Evolutionary conservation across 2,888 invertebrate genomes (phyloP).

Genomic region (Melanotus villosus): DNA sequence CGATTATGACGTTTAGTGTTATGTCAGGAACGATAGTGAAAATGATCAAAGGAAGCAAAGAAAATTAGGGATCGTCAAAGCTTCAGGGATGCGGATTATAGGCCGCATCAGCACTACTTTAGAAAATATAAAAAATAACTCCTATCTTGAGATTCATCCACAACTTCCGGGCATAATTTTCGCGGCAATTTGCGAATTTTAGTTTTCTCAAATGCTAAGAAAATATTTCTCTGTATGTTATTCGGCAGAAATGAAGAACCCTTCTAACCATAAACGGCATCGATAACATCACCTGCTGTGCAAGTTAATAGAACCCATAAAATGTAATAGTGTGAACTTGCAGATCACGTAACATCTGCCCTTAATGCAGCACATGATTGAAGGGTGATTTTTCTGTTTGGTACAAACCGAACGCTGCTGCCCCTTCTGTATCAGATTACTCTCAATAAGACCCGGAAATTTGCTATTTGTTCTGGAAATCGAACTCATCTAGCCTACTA

Average conservation of each 20-base stretch:
- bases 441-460: constrained; percentile 8
- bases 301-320: constrained; percentile 34
- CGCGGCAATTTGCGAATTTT: too few relatives aligned
- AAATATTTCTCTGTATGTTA: too few relatives aligned
- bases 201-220: too few relatives aligned
- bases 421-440: constrained; percentile 30
- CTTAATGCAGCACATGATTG: constrained; percentile 27
- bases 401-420: neutral
- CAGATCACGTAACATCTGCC: constrained; percentile 40
- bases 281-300: constrained; percentile 32
- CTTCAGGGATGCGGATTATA: constrained; percentile 24
- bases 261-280: neutral
- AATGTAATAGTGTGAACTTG: constrained; percentile 32
- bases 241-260: neutral
- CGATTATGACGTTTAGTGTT: constrained; percentile 53
- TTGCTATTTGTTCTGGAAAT: constrained; percentile 27
- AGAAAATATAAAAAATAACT: constrained; percentile 24
- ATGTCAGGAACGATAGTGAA: constrained; percentile 45
- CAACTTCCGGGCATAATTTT: too few relatives aligned
- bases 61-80: constrained; percentile 26
- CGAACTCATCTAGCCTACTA: constrained; percentile 8
- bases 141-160: constrained; percentile 23
- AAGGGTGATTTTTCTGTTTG: constrained; percentile 3
- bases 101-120: neutral
- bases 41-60: constrained; percentile 40